Percentiles rank a stretch among this genome's conserved stretches.
phyloP scores from a whole-genome alignment of 2,113 vertebrate genomes.

The Tretioscincus oriximinensis region DNA sequence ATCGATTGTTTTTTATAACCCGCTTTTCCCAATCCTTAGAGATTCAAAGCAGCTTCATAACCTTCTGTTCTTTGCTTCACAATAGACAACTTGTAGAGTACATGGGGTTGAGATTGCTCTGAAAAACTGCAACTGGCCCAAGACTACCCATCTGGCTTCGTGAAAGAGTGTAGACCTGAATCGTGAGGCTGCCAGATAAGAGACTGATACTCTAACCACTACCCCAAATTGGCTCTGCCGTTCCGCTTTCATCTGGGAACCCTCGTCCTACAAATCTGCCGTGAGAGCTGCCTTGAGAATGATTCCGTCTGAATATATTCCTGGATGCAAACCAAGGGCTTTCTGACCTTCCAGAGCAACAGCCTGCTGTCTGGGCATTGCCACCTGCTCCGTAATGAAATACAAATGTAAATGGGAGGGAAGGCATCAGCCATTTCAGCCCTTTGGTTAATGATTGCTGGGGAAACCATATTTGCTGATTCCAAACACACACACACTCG shows the following conservation, averaged over 20 bases:
- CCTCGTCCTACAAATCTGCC: not conserved
- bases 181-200: too few relatives aligned
- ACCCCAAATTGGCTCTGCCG: not conserved
- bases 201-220: not conserved
- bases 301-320: not conserved
- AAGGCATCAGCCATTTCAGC: not conserved
- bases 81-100: too few relatives aligned
- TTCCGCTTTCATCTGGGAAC: too few relatives aligned
- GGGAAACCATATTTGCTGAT: constrained; percentile 4
- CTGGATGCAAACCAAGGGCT: not conserved
- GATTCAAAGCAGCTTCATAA: too few relatives aligned
- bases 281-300: not conserved
- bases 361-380: not conserved
- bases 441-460: constrained; percentile 24
- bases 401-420: constrained; percentile 8
- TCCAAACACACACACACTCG: not conserved
- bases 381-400: constrained; percentile 31
- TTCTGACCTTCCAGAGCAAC: constrained; percentile 12
- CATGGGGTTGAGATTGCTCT: too few relatives aligned
- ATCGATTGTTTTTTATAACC: too few relatives aligned
- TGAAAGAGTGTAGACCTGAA: too few relatives aligned
- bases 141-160: too few relatives aligned
- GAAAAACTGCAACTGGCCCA: too few relatives aligned
- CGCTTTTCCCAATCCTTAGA: too few relatives aligned
- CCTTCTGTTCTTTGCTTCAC: too few relatives aligned